These are phyloP conservation scores for Peromyscus attwateri DNA, from an alignment of 2,797 vertebrate genomes.

Conservation along the genomic window DNA sequence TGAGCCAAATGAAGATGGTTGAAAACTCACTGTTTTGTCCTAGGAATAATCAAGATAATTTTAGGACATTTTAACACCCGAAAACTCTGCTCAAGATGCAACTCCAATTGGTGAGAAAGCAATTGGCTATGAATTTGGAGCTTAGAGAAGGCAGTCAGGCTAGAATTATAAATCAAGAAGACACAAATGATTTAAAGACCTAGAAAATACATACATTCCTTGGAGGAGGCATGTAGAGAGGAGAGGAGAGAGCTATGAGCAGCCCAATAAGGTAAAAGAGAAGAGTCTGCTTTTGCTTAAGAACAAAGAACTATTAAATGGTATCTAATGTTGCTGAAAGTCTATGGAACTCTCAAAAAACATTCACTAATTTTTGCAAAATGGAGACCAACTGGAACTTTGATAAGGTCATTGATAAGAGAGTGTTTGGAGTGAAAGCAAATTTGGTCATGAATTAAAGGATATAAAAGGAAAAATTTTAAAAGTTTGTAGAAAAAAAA, in stretches of 20 bases:
- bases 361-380: neutral
- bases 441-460: neutral
- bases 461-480: neutral
- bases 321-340: neutral
- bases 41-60: neutral
- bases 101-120: neutral
- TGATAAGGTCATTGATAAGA: neutral
- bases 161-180: neutral
- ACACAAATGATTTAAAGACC: neutral
- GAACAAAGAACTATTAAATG: neutral
- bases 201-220: neutral
- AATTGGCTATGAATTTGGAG: neutral
- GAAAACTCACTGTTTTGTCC: neutral
- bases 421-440: neutral
- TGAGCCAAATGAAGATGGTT: neutral
- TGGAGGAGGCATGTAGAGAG: neutral
- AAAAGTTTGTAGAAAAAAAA: neutral
- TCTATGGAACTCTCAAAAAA: neutral
- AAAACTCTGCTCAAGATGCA: neutral
- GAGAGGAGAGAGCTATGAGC: neutral
- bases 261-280: neutral
- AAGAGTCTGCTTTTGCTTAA: neutral
- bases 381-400: neutral
- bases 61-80: neutral
- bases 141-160: neutral